These are phyloP conservation scores for Drosophila obscura DNA, from an alignment of 1,140 invertebrate species.

Conservation along the genomic window DNA sequence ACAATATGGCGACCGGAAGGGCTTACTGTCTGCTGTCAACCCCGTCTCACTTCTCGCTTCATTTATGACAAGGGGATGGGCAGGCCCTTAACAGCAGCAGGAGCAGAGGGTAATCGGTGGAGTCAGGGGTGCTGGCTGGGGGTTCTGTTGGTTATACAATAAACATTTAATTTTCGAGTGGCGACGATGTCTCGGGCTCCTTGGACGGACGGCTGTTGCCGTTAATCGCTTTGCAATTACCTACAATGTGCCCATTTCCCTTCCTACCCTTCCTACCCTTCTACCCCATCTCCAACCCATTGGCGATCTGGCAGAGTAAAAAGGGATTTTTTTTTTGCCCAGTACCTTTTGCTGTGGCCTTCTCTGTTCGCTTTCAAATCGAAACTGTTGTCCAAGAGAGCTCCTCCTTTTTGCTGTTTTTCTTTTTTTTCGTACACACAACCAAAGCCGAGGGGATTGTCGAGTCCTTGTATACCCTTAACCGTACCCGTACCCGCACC, in stretches of 20 bases:
- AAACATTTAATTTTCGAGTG: conserved; percentile 79
- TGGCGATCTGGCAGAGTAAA: not conserved
- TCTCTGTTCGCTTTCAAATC: conserved; percentile 59
- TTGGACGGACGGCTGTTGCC: conserved; percentile 62
- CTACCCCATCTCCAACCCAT: too few species aligned
- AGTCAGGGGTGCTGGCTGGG: conserved; percentile 1
- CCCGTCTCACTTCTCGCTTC: conserved; percentile 9
- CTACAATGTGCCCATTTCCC: conserved; percentile 60
- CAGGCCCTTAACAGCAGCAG: not conserved
- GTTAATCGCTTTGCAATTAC: conserved; percentile 80
- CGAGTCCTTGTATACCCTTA: not conserved
- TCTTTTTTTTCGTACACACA: conserved; percentile 3
- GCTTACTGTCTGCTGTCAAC: conserved; percentile 70
- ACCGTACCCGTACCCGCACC: not conserved
- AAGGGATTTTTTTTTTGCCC: conserved; percentile 31
- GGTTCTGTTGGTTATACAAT: conserved; percentile 65
- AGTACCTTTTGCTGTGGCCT: conserved; percentile 34
- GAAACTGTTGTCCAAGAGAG: conserved; percentile 56
- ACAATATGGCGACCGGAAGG: conserved; percentile 79
- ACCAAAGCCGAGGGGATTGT: conserved; percentile 22
- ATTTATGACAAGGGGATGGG: conserved; percentile 22
- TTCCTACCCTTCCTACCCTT: too few species aligned
- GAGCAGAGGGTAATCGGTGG: conserved; percentile 4
- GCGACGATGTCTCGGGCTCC: conserved; percentile 32
- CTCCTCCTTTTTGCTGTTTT: conserved; percentile 69